phyloP scores from a whole-genome alignment of 2,888 invertebrate species.

The Zaprionus bogoriensis region DNA sequence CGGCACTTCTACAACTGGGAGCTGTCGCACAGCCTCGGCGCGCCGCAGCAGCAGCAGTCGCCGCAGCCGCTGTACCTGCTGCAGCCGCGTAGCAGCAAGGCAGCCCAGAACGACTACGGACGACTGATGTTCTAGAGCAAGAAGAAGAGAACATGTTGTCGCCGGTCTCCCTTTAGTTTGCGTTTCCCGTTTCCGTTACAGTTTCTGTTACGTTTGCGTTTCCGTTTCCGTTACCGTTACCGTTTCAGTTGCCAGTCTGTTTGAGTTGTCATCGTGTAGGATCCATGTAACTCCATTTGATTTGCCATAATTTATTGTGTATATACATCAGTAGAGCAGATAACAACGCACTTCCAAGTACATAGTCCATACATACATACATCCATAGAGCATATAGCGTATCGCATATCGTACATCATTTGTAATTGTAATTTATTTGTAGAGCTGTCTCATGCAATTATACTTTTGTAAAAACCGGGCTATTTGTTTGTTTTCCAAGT shows the following conservation, averaged over 20 bases:
- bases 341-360: constrained; percentile 21
- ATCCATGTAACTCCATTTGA: constrained; percentile 41
- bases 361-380: constrained; percentile 13
- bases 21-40: constrained; percentile 67
- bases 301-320: constrained; percentile 71
- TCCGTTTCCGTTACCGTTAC: constrained; percentile 6
- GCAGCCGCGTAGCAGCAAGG: constrained; percentile 54
- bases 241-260: constrained; percentile 25
- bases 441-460: constrained; percentile 35
- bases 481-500: constrained; percentile 32
- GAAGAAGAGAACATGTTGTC: too few relatives aligned
- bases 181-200: too few relatives aligned
- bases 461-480: constrained; percentile 66
- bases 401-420: constrained; percentile 41
- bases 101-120: constrained; percentile 78
- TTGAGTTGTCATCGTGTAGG: constrained; percentile 14
- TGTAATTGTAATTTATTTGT: constrained; percentile 49
- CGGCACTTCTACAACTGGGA: constrained; percentile 71
- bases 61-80: constrained; percentile 55
- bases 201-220: too few relatives aligned
- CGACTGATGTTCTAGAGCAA: constrained; percentile 55
- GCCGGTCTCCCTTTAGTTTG: too few relatives aligned
- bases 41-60: constrained; percentile 57
- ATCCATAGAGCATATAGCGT: constrained; percentile 8
- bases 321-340: constrained; percentile 54